phyloP scores from a whole-genome alignment of 2,888 invertebrate genomes.

The Cinara cedri region DNA sequence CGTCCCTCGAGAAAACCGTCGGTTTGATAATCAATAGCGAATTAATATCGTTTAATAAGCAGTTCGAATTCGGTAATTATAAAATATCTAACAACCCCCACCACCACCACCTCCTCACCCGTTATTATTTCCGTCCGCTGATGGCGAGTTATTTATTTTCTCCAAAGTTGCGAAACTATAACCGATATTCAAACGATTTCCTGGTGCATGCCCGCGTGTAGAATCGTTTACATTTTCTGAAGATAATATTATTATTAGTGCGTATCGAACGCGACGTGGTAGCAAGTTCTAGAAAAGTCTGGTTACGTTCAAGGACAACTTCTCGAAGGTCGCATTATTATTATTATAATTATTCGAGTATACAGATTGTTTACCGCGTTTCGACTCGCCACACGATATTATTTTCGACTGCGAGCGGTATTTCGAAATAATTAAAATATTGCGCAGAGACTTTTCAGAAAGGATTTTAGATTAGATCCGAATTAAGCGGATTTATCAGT shows the following conservation, averaged over 20 bases:
- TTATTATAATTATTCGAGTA: not conserved
- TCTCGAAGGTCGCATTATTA: constrained; percentile 20
- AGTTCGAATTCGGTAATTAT: no score
- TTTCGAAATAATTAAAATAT: not conserved
- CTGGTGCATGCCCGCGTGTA: not conserved
- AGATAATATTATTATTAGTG: not conserved
- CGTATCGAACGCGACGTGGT: no score
- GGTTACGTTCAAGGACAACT: constrained; percentile 37
- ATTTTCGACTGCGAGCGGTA: not conserved
- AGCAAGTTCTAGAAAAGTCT: constrained; percentile 38
- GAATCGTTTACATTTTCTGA: not conserved
- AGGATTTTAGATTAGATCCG: not conserved
- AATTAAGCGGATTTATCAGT: not conserved
- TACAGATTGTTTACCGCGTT: constrained; percentile 14
- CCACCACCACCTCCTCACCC: no score
- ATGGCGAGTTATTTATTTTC: constrained; percentile 1
- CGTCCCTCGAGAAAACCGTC: no score
- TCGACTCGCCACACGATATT: not conserved
- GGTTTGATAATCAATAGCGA: no score
- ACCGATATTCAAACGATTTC: not conserved
- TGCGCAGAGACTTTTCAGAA: not conserved
- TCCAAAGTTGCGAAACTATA: not conserved
- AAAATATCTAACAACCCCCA: no score
- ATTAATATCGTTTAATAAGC: no score
- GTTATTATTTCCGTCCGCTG: no score